Conservation (phyloP, 2,113 vertebrate genomes). For the Albula goreensis region DNA sequence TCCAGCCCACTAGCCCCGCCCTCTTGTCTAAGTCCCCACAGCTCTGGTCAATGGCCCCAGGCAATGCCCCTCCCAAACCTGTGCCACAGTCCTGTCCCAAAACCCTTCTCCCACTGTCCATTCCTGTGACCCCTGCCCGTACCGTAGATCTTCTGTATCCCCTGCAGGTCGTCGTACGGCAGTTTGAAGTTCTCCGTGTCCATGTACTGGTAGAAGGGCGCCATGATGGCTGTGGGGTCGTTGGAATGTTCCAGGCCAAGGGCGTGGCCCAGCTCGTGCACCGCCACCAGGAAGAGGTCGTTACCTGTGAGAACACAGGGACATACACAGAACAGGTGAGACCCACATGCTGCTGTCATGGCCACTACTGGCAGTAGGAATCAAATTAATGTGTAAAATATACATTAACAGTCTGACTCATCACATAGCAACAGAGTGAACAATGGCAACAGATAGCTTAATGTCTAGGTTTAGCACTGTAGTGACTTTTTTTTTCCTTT, state of each 20-base stretch:
- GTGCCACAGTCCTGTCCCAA: background rate
- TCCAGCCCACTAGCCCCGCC: no score
- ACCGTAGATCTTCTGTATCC: constrained; percentile 81
- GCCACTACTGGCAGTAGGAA: constrained; percentile 19
- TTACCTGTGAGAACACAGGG: constrained; percentile 57
- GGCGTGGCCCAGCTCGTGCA: constrained; percentile 77
- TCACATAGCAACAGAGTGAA: no score
- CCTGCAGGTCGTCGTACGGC: constrained; percentile 78
- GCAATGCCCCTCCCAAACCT: background rate
- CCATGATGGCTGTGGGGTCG: constrained; percentile 78
- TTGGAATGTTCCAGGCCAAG: constrained; percentile 77
- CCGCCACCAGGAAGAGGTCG: constrained; percentile 76
- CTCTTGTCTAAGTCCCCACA: no score
- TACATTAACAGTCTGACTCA: no score
- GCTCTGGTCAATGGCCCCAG: no score
- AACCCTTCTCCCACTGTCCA: background rate
- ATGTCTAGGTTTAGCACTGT: no score
- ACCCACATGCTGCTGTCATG: background rate
- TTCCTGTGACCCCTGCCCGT: constrained; percentile 18
- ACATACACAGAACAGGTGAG: background rate
- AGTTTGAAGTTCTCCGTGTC: constrained; percentile 77
- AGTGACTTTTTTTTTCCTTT: no score
- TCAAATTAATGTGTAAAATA: no score
- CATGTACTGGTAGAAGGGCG: constrained; percentile 79
- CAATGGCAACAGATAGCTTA: no score